Evolutionary conservation across 2,797 vertebrate genomes (phyloP), one percentile per base, ranked within the genome.

Genomic region (Varecia variegata): DNA sequence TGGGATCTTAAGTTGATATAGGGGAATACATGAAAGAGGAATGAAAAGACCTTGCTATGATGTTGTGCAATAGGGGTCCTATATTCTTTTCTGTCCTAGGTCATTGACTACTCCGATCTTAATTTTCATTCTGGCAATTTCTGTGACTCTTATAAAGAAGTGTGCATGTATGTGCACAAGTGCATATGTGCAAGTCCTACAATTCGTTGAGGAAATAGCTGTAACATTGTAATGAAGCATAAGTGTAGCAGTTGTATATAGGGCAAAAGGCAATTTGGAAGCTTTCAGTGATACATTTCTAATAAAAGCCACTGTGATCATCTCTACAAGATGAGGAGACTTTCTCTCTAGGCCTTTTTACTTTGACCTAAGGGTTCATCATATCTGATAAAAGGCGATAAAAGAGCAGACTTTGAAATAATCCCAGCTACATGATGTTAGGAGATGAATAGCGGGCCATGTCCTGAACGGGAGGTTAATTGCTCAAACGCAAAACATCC

Each of bases 401-500:
- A 94, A 93, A 96, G 74, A 92, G 56, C 83, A 89, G 81, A 88
- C 83, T 96, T 86, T 94, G 96, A 96, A 96, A 97, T 90, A 56
- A 92, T 95, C 62, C 74, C 74, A 62, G 60, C 71, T 71, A 58
- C 73, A 27, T 30, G 70, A 83, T 80, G 68, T 85, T 76, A 91
- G 62, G 90, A 96, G 90, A 93, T 94, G 97, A 97, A 93, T 47
- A 93, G 95, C 52, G 7, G 91, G 52, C 93, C 25, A 0, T 58
- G 94, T 88, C 79, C 80, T 14, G 88, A 87, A 70, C 90, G 86
- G 38, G 90, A 97, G 97, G 98, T 96, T 98, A 98, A 98, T 97
- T 96, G 96, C 88, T 68, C 52, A 71, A 96, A 92, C 43, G 14
- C 93, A 94, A 88, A 93, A 84, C 82, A 95, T 86, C 97, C 94